Evolutionary conservation across 2,113 vertebrate species (phyloP), one percentile per base, ranked within the genome.

Genomic region (Centropus bengalensis): DNA sequence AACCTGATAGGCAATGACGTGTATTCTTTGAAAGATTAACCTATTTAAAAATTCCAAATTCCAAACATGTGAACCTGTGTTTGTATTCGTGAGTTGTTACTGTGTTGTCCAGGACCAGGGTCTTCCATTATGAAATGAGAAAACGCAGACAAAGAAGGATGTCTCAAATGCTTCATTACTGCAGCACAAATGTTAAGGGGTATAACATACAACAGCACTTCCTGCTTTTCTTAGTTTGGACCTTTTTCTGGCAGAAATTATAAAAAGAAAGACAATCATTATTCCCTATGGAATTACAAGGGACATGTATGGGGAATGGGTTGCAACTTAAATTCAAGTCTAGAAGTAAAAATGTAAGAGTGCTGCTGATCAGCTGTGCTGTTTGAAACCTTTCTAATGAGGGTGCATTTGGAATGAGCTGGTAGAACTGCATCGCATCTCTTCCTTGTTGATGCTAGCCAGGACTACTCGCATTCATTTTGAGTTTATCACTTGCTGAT

Each of bases 401-500:
- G 26, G 27, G 45, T 90, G 79, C 90, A 62, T 86, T 91, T 86
- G 42, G 56, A 79, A 84, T 86, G 54, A 42, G 30, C 23, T 45
- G 47, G 30, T 91, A 54, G 26, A 92, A 52, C 47, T 36, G 44
- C 30, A 76, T 55, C 33, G 51, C 24, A 36, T 51, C 73, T 89
- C 79, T 82, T 70, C 74, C 82, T 63, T 68, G 17, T 80, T 62
- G 51, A 60, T 71, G 45, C 62, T 68, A 94, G 33, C 44, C 5
- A 32, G 69, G 56, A 36, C 55, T 79, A 36, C 58, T 93, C 12
- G 1, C 45, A 87, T 85, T 94, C 56, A 84, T 87, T 93, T 44
- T 69, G 40, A 74, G 59, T 88, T 88, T 94, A 92, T 71, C 80
- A 81, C 88, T 94, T 91, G 66, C 73, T 93, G 85, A 86, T 95